Evolutionary conservation across 1,140 invertebrate species (phyloP).

Genomic region (Polypedilum vanderplanki): DNA sequence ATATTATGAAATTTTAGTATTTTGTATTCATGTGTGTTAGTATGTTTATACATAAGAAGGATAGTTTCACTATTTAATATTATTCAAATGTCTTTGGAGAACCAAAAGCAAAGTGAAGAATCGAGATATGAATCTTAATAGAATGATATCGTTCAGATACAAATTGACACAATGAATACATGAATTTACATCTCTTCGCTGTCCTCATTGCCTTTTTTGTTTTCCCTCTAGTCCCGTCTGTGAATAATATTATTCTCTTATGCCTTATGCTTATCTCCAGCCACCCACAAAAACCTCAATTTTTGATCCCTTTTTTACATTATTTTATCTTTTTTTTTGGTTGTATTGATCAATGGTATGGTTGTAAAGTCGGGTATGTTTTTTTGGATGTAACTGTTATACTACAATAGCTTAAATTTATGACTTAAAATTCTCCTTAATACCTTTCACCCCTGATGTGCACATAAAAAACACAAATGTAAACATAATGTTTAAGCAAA

Average conservation of each 20-base stretch:
- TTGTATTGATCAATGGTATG: not conserved
- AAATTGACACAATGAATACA: not conserved
- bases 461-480: too few species aligned
- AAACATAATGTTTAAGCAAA: too few species aligned
- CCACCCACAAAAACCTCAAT: not conserved
- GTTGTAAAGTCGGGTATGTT: not conserved
- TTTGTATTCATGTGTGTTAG: not conserved
- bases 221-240: not conserved
- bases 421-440: too few species aligned
- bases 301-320: conserved; percentile 3
- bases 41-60: not conserved
- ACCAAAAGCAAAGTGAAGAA: not conserved
- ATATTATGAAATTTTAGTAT: too few species aligned
- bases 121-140: conserved; percentile 10
- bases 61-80: not conserved
- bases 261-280: too few species aligned
- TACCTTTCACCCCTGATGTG: too few species aligned
- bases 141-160: not conserved
- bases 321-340: not conserved
- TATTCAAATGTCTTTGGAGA: not conserved
- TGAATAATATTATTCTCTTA: not conserved
- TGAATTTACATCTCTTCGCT: not conserved
- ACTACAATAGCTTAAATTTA: too few species aligned
- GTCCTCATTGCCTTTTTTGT: not conserved
- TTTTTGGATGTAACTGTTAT: not conserved